These are phyloP conservation scores for Mormyrops attenuatus DNA, from an alignment of 2,797 vertebrate species.

Conservation along the genomic window DNA sequence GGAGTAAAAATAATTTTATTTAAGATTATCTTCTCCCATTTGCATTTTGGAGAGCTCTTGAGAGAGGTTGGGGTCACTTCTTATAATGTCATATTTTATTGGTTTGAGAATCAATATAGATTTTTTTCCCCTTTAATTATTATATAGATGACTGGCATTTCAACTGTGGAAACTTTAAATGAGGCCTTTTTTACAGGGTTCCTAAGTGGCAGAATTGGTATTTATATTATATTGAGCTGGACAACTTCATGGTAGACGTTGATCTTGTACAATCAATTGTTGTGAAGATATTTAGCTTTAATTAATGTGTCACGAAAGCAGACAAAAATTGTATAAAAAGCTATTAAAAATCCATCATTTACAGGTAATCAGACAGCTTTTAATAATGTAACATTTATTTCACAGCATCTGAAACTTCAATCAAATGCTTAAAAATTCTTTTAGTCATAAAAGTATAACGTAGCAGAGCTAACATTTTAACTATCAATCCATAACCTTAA, in stretches of 20 bases:
- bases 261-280: background rate
- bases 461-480: background rate
- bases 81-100: slow-evolving; percentile 4
- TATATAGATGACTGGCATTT: slow-evolving; percentile 1
- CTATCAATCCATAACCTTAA: background rate
- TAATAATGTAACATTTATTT: background rate
- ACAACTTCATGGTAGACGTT: background rate
- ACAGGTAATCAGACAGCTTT: background rate
- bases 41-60: background rate
- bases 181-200: background rate
- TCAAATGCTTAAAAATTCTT: background rate
- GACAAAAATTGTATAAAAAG: background rate
- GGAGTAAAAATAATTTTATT: background rate
- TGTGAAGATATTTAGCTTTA: background rate
- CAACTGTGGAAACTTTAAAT: background rate
- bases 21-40: background rate
- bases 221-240: background rate
- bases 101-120: background rate
- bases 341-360: background rate
- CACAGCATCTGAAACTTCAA: background rate
- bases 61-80: background rate
- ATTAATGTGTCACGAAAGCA: background rate
- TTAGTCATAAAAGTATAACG: background rate
- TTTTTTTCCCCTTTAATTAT: background rate
- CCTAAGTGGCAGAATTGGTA: background rate